Evolutionary conservation across 2,797 vertebrate species (phyloP).

Genomic region (Scolopax bukidnonensis): DNA sequence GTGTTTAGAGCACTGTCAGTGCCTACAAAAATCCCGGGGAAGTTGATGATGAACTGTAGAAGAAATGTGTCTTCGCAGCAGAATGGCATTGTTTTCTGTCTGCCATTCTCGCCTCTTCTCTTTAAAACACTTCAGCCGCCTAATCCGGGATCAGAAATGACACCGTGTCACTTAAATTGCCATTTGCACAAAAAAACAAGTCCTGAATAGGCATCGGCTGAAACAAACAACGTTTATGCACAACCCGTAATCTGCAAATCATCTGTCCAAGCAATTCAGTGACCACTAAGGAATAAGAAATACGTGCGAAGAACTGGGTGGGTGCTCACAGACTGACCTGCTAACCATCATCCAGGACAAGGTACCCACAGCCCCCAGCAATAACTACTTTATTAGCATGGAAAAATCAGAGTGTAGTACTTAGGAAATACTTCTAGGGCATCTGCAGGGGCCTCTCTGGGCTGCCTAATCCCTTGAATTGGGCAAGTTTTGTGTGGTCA

Average conservation of each 20-base stretch:
- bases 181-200: background rate
- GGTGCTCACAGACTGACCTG: background rate
- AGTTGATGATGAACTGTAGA: constrained; percentile 3
- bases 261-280: background rate
- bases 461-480: background rate
- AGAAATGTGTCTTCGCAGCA: constrained; percentile 36
- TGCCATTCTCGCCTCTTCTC: background rate
- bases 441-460: background rate
- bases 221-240: background rate
- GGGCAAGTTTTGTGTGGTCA: rapidly evolving
- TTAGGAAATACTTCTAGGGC: background rate
- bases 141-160: constrained; percentile 39
- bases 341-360: background rate
- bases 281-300: background rate
- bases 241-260: background rate
- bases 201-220: background rate
- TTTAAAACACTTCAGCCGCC: constrained; percentile 42
- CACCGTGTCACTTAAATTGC: background rate
- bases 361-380: background rate
- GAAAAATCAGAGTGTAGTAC: background rate
- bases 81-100: background rate
- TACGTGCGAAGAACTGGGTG: background rate
- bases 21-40: background rate
- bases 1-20: background rate
- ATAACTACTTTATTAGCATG: background rate